Evolutionary conservation across 1,140 invertebrate genomes (phyloP).

Genomic region (Formica exsecta): DNA sequence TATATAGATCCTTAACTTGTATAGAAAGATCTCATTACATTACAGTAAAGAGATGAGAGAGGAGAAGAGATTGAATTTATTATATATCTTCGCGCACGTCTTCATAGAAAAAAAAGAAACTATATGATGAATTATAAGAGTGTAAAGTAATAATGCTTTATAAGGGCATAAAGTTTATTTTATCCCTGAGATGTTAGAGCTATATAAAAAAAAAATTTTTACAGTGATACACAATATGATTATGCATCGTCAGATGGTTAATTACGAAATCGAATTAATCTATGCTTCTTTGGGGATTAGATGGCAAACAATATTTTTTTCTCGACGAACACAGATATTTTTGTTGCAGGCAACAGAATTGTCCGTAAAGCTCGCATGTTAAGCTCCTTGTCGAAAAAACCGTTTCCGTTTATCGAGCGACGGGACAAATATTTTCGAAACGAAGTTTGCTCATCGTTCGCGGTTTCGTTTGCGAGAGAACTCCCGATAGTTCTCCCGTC

Average conservation of each 20-base stretch:
- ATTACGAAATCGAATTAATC: slow-evolving; percentile 31
- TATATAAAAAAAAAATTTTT: slow-evolving; percentile 3
- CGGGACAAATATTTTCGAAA: slow-evolving; percentile 58
- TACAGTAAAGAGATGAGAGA: neutral
- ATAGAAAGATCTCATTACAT: neutral
- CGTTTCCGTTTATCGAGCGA: slow-evolving; percentile 55
- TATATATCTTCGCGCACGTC: neutral
- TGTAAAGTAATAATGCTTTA: neutral
- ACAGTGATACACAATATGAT: neutral
- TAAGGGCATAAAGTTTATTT: neutral
- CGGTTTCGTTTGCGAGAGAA: slow-evolving; percentile 52
- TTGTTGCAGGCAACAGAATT: slow-evolving; percentile 30
- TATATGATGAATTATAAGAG: too few relatives aligned
- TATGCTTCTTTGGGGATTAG: slow-evolving; percentile 32
- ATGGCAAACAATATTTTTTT: slow-evolving; percentile 31
- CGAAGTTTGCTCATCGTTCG: slow-evolving; percentile 53
- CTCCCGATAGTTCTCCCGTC: slow-evolving; percentile 40
- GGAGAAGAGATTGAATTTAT: neutral
- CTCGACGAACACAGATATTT: slow-evolving; percentile 24
- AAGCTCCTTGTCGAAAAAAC: slow-evolving; percentile 32
- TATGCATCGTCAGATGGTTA: neutral
- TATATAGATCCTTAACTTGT: neutral
- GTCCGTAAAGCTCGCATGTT: slow-evolving; percentile 34
- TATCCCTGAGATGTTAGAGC: neutral
- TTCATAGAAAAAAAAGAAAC: neutral